Conservation (phyloP, 2,113 vertebrate genomes). For the Hippocampus guttulatus region DNA sequence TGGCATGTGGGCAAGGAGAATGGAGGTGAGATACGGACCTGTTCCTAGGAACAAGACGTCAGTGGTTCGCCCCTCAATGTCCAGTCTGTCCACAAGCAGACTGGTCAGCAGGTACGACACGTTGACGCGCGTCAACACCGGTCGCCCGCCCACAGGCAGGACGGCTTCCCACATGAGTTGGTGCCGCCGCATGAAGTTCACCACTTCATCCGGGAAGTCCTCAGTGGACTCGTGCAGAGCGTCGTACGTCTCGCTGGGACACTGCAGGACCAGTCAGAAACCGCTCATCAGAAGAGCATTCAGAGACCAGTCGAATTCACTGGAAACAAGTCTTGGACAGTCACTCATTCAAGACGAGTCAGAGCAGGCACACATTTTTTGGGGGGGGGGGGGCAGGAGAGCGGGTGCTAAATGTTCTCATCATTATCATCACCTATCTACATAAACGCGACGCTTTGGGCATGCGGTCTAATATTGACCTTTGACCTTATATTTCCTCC, state of each 20-base stretch:
- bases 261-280: slow-evolving; percentile 59
- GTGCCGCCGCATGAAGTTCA: slow-evolving; percentile 83
- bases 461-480: too few relatives aligned
- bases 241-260: slow-evolving; percentile 84
- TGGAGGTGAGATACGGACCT: slow-evolving; percentile 60
- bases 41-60: slow-evolving; percentile 82
- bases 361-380: not conserved
- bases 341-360: too few relatives aligned
- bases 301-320: not conserved
- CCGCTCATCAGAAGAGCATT: too few relatives aligned
- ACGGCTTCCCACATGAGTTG: slow-evolving; percentile 86
- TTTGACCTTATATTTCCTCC: not conserved
- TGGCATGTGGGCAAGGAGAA: too few relatives aligned
- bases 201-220: slow-evolving; percentile 81
- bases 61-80: slow-evolving; percentile 65
- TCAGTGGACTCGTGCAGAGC: slow-evolving; percentile 77
- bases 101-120: slow-evolving; percentile 65
- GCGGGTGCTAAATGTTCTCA: too few relatives aligned
- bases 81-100: slow-evolving; percentile 80
- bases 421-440: too few relatives aligned
- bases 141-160: slow-evolving; percentile 70
- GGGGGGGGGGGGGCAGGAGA: too few relatives aligned
- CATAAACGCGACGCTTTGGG: too few relatives aligned
- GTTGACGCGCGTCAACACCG: slow-evolving; percentile 69
- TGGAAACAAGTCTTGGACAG: too few relatives aligned